Conservation (phyloP, 2,113 vertebrate species). For the Etheostoma cragini region DNA sequence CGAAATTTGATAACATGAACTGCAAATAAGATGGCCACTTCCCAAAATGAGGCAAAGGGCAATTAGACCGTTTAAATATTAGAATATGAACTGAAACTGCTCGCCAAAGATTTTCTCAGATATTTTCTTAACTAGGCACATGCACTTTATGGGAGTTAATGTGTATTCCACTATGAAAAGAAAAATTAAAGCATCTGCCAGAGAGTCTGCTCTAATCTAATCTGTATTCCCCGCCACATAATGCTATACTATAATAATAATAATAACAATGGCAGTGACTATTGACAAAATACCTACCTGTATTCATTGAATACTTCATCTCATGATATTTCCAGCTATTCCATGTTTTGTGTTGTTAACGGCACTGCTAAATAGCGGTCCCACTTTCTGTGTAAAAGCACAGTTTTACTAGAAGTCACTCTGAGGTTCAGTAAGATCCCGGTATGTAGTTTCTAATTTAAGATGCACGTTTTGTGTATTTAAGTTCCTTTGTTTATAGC, state of each 20-base stretch:
- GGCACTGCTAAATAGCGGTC: background rate
- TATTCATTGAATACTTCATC: background rate
- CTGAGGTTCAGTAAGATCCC: constrained; percentile 13
- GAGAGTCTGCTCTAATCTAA: background rate
- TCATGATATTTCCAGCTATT: constrained; percentile 1
- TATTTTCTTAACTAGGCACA: background rate
- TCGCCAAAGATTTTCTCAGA: background rate
- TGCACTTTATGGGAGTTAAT: background rate
- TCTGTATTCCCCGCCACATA: background rate
- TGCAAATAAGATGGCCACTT: constrained; percentile 9
- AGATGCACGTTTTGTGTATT: background rate
- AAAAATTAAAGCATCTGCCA: background rate
- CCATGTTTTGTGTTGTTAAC: constrained; percentile 5
- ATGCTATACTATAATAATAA: constrained; percentile 4
- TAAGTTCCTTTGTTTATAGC: background rate
- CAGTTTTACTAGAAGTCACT: constrained; percentile 19
- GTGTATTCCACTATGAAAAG: background rate
- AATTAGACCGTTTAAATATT: background rate
- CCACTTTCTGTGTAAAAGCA: constrained; percentile 19
- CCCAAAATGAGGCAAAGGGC: background rate
- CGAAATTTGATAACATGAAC: background rate
- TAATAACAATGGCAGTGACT: constrained; percentile 11
- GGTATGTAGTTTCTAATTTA: constrained; percentile 18
- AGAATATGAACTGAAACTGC: background rate
- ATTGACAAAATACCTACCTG: background rate